These are phyloP conservation scores for Spatulosminthurus flaviceps DNA, from an alignment of 2,888 invertebrate genomes.

Conservation along the genomic window DNA sequence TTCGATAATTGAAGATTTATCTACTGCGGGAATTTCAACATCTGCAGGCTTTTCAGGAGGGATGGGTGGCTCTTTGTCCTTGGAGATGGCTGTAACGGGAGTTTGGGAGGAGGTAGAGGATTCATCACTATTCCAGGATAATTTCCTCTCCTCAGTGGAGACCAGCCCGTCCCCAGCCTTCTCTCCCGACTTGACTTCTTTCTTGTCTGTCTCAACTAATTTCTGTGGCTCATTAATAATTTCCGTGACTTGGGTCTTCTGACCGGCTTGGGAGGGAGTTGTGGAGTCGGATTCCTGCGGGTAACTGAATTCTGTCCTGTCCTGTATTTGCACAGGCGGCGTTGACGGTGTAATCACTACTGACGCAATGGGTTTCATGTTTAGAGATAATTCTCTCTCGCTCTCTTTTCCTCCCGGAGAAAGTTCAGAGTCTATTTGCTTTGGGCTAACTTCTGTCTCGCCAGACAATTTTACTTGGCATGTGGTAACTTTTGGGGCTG, in stretches of 20 bases:
- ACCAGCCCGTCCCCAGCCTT: not conserved
- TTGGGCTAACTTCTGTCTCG: not conserved
- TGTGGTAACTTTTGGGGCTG: not conserved
- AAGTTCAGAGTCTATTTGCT: not conserved
- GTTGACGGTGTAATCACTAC: conserved; percentile 58
- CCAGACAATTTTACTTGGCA: not conserved
- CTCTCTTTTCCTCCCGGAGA: not conserved
- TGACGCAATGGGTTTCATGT: conserved; percentile 48
- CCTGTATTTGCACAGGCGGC: conserved; percentile 51
- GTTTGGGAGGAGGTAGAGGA: conserved; percentile 50
- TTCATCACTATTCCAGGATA: conserved; percentile 46
- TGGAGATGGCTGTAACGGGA: conserved; percentile 49
- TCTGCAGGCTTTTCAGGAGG: no score
- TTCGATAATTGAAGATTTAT: no score
- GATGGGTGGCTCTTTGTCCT: conserved; percentile 6
- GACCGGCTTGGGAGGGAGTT: not conserved
- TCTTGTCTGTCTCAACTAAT: not conserved
- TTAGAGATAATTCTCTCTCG: conserved; percentile 7
- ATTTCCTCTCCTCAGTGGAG: conserved; percentile 40
- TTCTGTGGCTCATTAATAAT: not conserved
- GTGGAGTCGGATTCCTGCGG: conserved; percentile 2
- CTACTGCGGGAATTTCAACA: no score
- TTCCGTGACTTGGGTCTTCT: not conserved
- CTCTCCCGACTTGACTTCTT: not conserved
- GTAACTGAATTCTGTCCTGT: conserved; percentile 6